Evolutionary conservation across 1,140 invertebrate species (phyloP).

Genomic region (Dinoponera quadriceps): DNA sequence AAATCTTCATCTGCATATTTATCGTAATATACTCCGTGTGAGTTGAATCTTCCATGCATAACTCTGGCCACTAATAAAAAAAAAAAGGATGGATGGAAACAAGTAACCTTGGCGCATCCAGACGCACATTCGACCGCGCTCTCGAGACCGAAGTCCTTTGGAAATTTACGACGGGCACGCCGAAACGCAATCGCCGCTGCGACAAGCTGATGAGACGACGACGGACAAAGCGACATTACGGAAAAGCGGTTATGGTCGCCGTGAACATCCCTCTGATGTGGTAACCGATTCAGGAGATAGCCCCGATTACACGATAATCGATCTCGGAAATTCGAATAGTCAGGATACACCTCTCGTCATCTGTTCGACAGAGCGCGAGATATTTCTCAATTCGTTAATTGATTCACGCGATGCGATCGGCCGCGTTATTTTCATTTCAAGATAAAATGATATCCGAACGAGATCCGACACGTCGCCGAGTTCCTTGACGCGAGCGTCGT

Average conservation of each 20-base stretch:
- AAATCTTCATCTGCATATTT: too few relatives aligned
- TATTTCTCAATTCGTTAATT: conserved; percentile 35
- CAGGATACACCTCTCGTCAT: background rate
- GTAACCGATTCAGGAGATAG: conserved; percentile 42
- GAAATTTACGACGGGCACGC: conserved; percentile 78
- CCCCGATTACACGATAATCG: conserved; percentile 25
- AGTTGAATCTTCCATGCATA: too few relatives aligned
- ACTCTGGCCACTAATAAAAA: too few relatives aligned
- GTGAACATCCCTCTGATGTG: conserved; percentile 55
- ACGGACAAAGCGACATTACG: conserved; percentile 76
- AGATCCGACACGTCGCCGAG: too few relatives aligned
- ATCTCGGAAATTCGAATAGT: conserved; percentile 30
- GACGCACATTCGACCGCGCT: background rate
- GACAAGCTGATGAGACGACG: conserved; percentile 76
- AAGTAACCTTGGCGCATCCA: conserved; percentile 33
- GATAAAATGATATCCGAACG: too few relatives aligned
- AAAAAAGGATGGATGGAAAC: too few relatives aligned
- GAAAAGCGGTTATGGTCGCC: conserved; percentile 15
- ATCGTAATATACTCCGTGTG: too few relatives aligned
- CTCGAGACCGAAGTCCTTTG: conserved; percentile 72
- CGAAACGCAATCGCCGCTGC: conserved; percentile 77
- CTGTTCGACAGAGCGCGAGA: conserved; percentile 6
- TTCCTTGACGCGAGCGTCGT: too few relatives aligned
- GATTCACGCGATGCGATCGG: conserved; percentile 7
- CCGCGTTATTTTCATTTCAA: background rate